Percentiles rank a stretch among this genome's conserved stretches.
These are phyloP conservation scores for Apteryx owenii DNA, from an alignment of 2,113 vertebrate species.

Conservation along the genomic window DNA sequence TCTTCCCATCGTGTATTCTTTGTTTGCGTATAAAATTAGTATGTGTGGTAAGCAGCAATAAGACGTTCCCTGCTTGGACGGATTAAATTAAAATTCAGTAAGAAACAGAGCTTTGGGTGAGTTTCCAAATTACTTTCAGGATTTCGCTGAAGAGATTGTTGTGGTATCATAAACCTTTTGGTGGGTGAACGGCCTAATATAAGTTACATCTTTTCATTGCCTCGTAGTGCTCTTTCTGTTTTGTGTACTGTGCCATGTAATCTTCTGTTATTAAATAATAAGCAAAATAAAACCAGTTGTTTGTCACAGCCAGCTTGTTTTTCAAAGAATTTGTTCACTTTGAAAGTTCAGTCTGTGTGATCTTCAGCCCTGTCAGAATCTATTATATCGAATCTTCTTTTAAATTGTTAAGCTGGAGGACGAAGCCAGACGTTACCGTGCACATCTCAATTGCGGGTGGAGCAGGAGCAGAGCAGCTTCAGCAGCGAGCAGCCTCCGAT, in stretches of 20 bases:
- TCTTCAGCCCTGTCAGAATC: conserved; percentile 66
- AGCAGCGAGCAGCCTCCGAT: conserved; percentile 37
- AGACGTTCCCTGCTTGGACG: conserved; percentile 39
- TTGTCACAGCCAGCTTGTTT: conserved; percentile 59
- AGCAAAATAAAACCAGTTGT: conserved; percentile 66
- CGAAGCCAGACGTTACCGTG: not conserved
- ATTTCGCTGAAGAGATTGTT: conserved; percentile 26
- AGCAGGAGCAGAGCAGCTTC: not conserved
- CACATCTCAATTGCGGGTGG: conserved; percentile 13
- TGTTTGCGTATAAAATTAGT: conserved; percentile 1
- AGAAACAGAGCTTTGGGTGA: conserved; percentile 24
- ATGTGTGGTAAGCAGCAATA: not conserved
- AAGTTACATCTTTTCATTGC: conserved; percentile 2
- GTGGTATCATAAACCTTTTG: not conserved
- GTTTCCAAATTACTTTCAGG: conserved; percentile 21
- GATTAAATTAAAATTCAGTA: conserved; percentile 45
- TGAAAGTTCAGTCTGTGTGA: conserved; percentile 68
- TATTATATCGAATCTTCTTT: conserved; percentile 51
- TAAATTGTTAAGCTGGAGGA: conserved; percentile 64
- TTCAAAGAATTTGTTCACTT: conserved; percentile 43
- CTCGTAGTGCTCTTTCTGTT: not conserved
- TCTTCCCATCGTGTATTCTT: not conserved
- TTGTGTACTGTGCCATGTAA: conserved; percentile 11
- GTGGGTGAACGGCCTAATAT: not conserved
- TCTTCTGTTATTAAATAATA: conserved; percentile 67